Conservation (phyloP, 2,797 vertebrate species). For the Aeoliscus strigatus region DNA sequence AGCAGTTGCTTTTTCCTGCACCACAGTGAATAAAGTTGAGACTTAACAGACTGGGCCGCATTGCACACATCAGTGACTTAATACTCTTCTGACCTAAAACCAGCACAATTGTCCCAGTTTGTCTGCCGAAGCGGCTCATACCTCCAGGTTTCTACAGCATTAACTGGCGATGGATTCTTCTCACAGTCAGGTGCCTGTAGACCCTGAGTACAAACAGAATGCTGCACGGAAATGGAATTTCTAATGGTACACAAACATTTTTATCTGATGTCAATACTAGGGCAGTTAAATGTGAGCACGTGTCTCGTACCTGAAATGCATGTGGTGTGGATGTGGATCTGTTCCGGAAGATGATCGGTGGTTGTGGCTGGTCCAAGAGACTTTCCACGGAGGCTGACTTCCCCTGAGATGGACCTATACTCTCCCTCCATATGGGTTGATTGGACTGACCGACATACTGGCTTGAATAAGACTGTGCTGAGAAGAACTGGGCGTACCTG, state of each 20-base stretch:
- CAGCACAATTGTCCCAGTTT: slow-evolving; percentile 37
- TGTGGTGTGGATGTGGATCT: slow-evolving; percentile 69
- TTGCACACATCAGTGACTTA: slow-evolving; percentile 46
- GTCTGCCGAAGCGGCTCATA: slow-evolving; percentile 48
- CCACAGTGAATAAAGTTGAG: slow-evolving; percentile 38
- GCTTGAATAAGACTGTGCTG: slow-evolving; percentile 56
- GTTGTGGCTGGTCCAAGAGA: slow-evolving; percentile 58
- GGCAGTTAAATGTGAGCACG: background rate
- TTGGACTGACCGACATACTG: slow-evolving; percentile 37
- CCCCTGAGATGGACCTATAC: slow-evolving; percentile 35
- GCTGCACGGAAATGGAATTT: slow-evolving; percentile 10
- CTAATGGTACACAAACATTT: background rate
- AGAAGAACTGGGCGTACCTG: slow-evolving; percentile 73
- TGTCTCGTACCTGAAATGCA: slow-evolving; percentile 74
- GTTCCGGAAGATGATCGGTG: slow-evolving; percentile 48
- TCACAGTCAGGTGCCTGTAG: slow-evolving; percentile 40
- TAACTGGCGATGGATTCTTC: slow-evolving; percentile 32
- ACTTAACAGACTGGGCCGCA: slow-evolving; percentile 34
- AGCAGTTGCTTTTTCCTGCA: slow-evolving; percentile 39
- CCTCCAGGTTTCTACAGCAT: slow-evolving; percentile 61
- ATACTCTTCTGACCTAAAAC: slow-evolving; percentile 55
- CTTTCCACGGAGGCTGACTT: slow-evolving; percentile 64
- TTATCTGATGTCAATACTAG: background rate
- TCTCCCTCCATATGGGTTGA: slow-evolving; percentile 56
- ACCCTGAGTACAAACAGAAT: slow-evolving; percentile 13